These are phyloP conservation scores for Nemotelus nigrinus DNA, from an alignment of 2,888 invertebrate species.

Conservation along the genomic window DNA sequence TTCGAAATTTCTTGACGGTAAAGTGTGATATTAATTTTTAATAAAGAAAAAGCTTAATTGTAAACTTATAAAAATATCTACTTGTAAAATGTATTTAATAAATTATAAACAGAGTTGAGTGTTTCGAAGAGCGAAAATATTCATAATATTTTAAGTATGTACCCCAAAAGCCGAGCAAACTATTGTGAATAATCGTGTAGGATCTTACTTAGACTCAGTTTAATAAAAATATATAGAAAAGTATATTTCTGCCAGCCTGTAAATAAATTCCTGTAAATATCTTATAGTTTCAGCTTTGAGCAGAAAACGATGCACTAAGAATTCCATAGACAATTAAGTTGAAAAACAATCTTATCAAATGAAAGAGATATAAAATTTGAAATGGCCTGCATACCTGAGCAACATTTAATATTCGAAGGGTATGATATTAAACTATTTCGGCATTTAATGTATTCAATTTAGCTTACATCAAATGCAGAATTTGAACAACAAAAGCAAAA, in stretches of 20 bases:
- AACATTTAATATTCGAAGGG: not conserved
- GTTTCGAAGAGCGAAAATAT: not conserved
- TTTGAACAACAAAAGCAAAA: not conserved
- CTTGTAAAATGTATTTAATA: conserved; percentile 15
- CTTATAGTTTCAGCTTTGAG: not conserved
- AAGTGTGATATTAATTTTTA: conserved; percentile 53
- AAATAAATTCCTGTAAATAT: conserved; percentile 28
- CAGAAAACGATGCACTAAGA: not conserved
- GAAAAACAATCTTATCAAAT: not conserved
- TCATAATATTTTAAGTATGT: not conserved
- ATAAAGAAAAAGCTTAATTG: conserved; percentile 37
- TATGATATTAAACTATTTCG: not conserved
- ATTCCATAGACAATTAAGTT: not conserved
- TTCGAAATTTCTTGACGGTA: conserved; percentile 49
- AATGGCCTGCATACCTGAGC: not conserved
- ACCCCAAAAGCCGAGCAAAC: not conserved
- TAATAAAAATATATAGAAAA: not conserved
- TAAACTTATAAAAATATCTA: conserved; percentile 14
- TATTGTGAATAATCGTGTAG: not conserved
- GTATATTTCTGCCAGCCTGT: conserved; percentile 19
- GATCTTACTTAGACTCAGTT: not conserved
- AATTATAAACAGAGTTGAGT: conserved; percentile 28
- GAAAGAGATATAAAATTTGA: not conserved
- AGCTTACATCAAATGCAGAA: not conserved
- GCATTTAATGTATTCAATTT: not conserved